Evolutionary conservation across 1,140 invertebrate species (phyloP).

Genomic region (Bemisia tabaci): DNA sequence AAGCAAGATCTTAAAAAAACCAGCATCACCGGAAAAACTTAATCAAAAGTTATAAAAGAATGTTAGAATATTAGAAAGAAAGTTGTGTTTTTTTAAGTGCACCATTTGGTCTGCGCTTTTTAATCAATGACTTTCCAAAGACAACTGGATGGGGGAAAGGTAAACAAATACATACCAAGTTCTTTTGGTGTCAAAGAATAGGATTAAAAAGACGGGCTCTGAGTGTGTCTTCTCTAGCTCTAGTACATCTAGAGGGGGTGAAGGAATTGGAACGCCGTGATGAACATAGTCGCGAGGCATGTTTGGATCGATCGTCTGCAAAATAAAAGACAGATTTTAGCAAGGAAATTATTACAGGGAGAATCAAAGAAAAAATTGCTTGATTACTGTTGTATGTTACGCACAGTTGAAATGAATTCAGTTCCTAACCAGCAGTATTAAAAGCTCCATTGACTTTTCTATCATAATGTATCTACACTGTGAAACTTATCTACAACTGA

Average conservation of each 20-base stretch:
- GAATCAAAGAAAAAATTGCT: no score
- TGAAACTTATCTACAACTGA: no score
- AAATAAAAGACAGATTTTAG: constrained; percentile 14
- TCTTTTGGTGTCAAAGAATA: constrained; percentile 90
- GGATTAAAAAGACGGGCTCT: constrained; percentile 71
- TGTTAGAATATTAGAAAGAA: background rate
- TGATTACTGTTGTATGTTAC: no score
- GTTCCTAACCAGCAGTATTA: no score
- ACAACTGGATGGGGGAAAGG: no score
- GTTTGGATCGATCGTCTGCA: constrained; percentile 77
- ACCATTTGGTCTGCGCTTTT: no score
- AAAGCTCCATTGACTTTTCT: no score
- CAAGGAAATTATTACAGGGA: no score
- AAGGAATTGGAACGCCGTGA: constrained; percentile 84
- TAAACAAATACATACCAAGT: constrained; percentile 74
- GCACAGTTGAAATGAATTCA: no score
- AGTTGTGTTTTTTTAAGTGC: background rate
- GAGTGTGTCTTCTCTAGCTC: constrained; percentile 65
- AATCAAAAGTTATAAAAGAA: background rate
- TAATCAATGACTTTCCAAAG: no score
- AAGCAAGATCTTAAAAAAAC: background rate
- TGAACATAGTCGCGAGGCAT: constrained; percentile 83
- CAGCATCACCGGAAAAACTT: background rate
- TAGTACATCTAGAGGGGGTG: constrained; percentile 81
- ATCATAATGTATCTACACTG: no score